phyloP scores from a whole-genome alignment of 2,797 vertebrate species.

The Triplophysa yarkandensis region DNA sequence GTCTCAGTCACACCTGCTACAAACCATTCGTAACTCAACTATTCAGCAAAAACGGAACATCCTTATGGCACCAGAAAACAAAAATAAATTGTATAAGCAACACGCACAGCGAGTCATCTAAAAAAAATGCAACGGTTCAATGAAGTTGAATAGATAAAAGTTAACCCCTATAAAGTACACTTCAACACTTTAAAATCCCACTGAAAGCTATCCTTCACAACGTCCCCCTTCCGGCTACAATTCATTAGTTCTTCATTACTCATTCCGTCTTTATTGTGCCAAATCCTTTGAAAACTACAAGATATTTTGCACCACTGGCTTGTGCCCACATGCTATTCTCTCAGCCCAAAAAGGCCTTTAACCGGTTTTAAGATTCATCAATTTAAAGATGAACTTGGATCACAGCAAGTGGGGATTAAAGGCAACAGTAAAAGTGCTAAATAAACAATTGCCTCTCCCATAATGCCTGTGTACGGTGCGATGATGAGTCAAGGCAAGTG shows the following conservation, averaged over 20 bases:
- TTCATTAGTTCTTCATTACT: slow-evolving; percentile 30
- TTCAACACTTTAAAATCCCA: not conserved
- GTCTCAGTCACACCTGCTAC: slow-evolving; percentile 12
- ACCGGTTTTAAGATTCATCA: slow-evolving; percentile 10
- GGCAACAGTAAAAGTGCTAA: slow-evolving; percentile 70
- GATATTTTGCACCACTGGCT: slow-evolving; percentile 16
- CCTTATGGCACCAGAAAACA: not conserved
- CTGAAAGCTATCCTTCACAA: slow-evolving; percentile 34
- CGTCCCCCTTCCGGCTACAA: slow-evolving; percentile 22
- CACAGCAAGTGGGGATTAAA: slow-evolving; percentile 53
- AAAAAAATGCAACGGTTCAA: slow-evolving; percentile 12
- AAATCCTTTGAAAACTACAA: slow-evolving; percentile 31
- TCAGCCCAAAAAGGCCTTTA: slow-evolving; percentile 22
- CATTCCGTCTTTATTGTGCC: slow-evolving; percentile 1
- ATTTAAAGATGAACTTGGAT: slow-evolving; percentile 35
- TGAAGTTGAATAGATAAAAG: slow-evolving; percentile 15
- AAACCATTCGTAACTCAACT: not conserved
- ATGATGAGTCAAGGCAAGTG: slow-evolving; percentile 76
- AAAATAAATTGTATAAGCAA: not conserved
- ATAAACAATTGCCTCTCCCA: slow-evolving; percentile 75
- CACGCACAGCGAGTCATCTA: too few species aligned
- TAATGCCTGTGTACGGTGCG: slow-evolving; percentile 64
- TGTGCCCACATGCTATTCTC: slow-evolving; percentile 35
- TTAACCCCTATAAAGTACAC: slow-evolving; percentile 11
- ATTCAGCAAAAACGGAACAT: not conserved